Evolutionary conservation across 2,113 vertebrate genomes (phyloP).

Genomic region (Eudyptes chrysolophus): DNA sequence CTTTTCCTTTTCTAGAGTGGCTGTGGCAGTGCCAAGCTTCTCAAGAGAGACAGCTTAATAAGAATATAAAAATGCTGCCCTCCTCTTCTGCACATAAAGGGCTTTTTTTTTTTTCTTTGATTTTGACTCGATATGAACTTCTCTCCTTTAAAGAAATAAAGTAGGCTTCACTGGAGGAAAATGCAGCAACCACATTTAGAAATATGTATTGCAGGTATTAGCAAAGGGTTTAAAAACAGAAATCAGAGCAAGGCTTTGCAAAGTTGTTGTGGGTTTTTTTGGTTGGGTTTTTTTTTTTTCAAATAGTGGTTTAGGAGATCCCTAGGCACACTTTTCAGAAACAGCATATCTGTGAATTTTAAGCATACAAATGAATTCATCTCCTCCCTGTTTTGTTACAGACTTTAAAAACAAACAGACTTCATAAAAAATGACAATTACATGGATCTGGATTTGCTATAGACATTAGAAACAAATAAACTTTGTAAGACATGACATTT

Average conservation of each 20-base stretch:
- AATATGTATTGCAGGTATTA: neutral
- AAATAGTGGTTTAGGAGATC: neutral
- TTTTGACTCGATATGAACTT: neutral
- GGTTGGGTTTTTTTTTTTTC: neutral
- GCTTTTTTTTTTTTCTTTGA: neutral
- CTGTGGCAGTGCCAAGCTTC: neutral
- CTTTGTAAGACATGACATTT: neutral
- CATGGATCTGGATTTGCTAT: neutral
- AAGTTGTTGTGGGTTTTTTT: neutral
- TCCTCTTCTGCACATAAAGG: neutral
- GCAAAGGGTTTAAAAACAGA: neutral
- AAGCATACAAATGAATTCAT: neutral
- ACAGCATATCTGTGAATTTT: neutral
- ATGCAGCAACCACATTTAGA: neutral
- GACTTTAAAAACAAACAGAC: neutral
- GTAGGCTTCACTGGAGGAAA: neutral
- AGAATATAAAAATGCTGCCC: neutral
- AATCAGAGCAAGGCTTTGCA: neutral
- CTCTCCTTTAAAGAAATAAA: neutral
- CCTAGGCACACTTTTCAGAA: neutral
- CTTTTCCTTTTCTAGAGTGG: neutral
- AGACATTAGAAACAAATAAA: neutral
- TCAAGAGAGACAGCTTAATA: neutral
- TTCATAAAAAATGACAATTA: neutral
- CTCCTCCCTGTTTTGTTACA: neutral